These are phyloP conservation scores for human (Homo sapiens) DNA, from an alignment of 2,113 vertebrate species.

Conservation along the genomic window GRCh38 chr11:41706001-41706500, in stretches of 20 bases:
- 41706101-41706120: no score
- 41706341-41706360: background rate
- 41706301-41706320: no score
- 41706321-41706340: no score
- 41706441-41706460: background rate
- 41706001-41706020: background rate
- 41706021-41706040: background rate
- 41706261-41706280: no score
- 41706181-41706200: no score
- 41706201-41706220: fast-evolving
- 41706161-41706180: no score
- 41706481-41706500: background rate
- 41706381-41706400: background rate
- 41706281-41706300: no score
- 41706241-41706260: no score
- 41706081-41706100: no score
- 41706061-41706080: background rate
- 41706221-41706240: no score
- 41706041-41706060: background rate
- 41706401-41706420: background rate
- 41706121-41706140: no score
- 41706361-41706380: background rate
- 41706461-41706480: background rate
- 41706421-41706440: background rate
- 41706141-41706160: no score